Evolutionary conservation across 2,113 vertebrate genomes (phyloP).

Genomic region (Hemichromis elongatus): DNA sequence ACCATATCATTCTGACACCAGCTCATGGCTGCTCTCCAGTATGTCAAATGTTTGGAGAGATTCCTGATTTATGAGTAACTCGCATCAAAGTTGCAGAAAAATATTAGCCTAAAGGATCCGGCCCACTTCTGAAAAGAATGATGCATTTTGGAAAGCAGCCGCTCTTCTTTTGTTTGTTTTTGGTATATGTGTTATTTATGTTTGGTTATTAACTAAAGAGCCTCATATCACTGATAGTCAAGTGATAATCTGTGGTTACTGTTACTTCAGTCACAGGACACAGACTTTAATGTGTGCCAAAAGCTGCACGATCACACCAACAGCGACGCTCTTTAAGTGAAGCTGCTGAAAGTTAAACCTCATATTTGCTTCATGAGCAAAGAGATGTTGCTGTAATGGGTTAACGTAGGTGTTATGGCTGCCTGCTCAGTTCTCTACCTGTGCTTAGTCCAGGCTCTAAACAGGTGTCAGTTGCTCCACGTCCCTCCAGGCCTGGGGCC

Average conservation of each 20-base stretch:
- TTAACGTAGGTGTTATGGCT: not conserved
- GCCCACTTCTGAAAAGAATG: conserved; percentile 30
- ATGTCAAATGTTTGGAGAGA: conserved; percentile 48
- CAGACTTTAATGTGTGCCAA: not conserved
- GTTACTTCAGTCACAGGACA: not conserved
- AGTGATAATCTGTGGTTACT: not conserved
- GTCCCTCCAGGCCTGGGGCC: conserved; percentile 20
- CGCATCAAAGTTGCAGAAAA: conserved; percentile 7
- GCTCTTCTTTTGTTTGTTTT: conserved; percentile 67
- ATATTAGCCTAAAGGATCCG: conserved; percentile 41
- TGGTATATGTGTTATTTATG: conserved; percentile 74
- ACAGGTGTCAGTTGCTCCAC: conserved; percentile 8
- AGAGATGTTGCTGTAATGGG: not conserved
- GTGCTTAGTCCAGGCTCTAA: not conserved
- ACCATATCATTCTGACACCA: conserved; percentile 75
- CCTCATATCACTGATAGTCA: conserved; percentile 67
- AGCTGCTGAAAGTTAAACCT: not conserved
- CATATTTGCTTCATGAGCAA: not conserved
- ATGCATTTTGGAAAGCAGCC: conserved; percentile 73
- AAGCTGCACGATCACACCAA: not conserved
- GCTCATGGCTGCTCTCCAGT: conserved; percentile 74
- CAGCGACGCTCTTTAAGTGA: not conserved
- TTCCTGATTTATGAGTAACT: conserved; percentile 39
- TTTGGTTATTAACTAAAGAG: conserved; percentile 73
- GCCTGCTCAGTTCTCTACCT: not conserved